These are phyloP conservation scores for Lepisosteus osseus DNA, from an alignment of 2,113 vertebrate genomes.

Conservation along the genomic window DNA sequence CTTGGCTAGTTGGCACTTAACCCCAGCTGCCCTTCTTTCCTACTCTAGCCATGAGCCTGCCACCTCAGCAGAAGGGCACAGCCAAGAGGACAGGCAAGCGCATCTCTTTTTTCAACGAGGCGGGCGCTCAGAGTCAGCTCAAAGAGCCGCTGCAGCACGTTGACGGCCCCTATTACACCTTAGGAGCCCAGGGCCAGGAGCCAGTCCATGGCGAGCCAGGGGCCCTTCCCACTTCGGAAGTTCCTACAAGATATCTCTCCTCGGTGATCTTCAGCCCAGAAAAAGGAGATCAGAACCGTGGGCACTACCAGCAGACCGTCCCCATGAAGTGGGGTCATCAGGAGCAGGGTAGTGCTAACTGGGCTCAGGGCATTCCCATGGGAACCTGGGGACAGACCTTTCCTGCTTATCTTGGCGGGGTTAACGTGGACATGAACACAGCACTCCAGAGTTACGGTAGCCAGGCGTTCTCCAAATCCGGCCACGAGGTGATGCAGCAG, in stretches of 20 bases:
- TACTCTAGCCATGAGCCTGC: constrained; percentile 87
- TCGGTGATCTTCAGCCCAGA: constrained; percentile 86
- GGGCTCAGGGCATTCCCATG: constrained; percentile 71
- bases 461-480: constrained; percentile 49
- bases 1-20: neutral
- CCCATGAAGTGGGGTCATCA: constrained; percentile 76
- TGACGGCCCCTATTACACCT: constrained; percentile 77
- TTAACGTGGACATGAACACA: constrained; percentile 49
- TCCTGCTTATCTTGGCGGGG: constrained; percentile 70
- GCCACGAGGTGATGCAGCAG: constrained; percentile 61
- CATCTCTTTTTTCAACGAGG: constrained; percentile 82
- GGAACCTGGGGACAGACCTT: constrained; percentile 76
- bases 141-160: constrained; percentile 79
- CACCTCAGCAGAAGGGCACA: constrained; percentile 86
- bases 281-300: constrained; percentile 76
- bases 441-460: constrained; percentile 58
- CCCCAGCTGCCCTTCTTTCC: constrained; percentile 38
- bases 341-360: constrained; percentile 72
- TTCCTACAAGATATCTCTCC: constrained; percentile 72
- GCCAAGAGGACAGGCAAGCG: constrained; percentile 87
- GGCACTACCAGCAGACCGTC: constrained; percentile 80
- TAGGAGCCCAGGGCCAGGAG: constrained; percentile 68
- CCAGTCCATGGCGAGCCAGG: constrained; percentile 54
- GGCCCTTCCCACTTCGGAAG: constrained; percentile 54
- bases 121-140: constrained; percentile 54